These are phyloP conservation scores for Caenorhabditis sp. DNA, from an alignment of 2,888 invertebrate genomes.

Conservation along the genomic window DNA sequence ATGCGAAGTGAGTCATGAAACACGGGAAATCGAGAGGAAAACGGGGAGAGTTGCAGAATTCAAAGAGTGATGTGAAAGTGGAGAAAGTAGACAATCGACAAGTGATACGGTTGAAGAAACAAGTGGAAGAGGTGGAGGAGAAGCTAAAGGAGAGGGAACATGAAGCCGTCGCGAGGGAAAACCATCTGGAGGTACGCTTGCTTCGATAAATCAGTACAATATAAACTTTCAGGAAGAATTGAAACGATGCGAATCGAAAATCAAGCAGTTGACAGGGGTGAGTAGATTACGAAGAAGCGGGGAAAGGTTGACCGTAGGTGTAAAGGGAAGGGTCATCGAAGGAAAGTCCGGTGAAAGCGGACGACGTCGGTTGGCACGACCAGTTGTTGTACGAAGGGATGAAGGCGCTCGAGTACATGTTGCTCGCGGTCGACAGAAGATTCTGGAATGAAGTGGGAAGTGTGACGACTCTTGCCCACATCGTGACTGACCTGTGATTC, in stretches of 20 bases:
- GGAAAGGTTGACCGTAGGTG: slow-evolving; percentile 30
- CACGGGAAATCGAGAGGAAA: not conserved
- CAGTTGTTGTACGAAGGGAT: slow-evolving; percentile 36
- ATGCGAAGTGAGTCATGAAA: slow-evolving; percentile 11
- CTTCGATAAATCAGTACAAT: not conserved
- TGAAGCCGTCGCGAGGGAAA: not conserved
- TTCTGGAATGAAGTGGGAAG: slow-evolving; percentile 16
- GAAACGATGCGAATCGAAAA: slow-evolving; percentile 27
- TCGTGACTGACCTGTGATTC: slow-evolving; percentile 32
- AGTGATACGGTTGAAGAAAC: not conserved
- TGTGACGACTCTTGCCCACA: too few species aligned
- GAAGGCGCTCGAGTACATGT: slow-evolving; percentile 42
- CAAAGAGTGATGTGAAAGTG: not conserved
- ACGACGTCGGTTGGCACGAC: slow-evolving; percentile 25
- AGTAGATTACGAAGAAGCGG: slow-evolving; percentile 40
- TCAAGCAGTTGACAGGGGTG: slow-evolving; percentile 51
- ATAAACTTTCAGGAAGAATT: slow-evolving; percentile 30
- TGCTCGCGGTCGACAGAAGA: slow-evolving; percentile 13
- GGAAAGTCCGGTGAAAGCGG: slow-evolving; percentile 23
- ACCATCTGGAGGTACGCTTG: slow-evolving; percentile 13
- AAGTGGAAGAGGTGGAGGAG: not conserved
- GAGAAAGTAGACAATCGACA: not conserved
- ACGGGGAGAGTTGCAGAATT: not conserved
- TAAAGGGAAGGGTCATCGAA: slow-evolving; percentile 48
- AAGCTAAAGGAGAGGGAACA: not conserved